Conservation (phyloP, 2,797 vertebrate genomes). For the Falco berigora region DNA sequence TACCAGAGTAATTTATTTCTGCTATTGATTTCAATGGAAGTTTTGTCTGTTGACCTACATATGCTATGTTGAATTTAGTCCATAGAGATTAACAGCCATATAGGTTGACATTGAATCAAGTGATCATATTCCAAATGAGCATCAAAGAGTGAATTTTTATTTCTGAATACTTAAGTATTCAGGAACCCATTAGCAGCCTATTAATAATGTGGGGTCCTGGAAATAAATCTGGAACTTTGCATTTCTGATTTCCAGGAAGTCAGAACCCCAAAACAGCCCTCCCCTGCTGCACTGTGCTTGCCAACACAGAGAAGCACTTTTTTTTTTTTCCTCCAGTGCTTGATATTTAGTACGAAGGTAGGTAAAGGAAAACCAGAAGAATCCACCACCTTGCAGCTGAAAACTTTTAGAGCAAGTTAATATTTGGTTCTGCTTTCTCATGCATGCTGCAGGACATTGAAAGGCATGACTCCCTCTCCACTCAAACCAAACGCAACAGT, state of each 20-base stretch:
- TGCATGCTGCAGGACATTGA: neutral
- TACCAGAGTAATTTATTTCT: slow-evolving; percentile 30
- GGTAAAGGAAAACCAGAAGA: neutral
- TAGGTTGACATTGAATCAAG: neutral
- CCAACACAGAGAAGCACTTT: neutral
- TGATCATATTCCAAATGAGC: neutral
- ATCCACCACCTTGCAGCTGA: neutral
- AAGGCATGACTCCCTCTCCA: neutral
- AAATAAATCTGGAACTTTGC: neutral
- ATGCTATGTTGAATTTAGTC: neutral
- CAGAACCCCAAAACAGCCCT: neutral
- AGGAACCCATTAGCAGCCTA: neutral
- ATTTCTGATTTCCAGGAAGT: neutral
- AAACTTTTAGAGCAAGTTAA: neutral
- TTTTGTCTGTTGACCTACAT: slow-evolving; percentile 29
- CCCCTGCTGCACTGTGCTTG: rapidly evolving
- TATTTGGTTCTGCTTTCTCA: neutral
- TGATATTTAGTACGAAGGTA: neutral
- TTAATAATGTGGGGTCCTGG: neutral
- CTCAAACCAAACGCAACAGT: neutral
- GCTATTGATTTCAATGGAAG: neutral
- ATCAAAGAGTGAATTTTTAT: neutral
- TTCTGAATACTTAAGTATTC: neutral
- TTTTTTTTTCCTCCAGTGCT: neutral
- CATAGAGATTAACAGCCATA: neutral